These are phyloP conservation scores for Leptonema lineaticorne DNA, from an alignment of 1,140 invertebrate species.

Conservation along the genomic window DNA sequence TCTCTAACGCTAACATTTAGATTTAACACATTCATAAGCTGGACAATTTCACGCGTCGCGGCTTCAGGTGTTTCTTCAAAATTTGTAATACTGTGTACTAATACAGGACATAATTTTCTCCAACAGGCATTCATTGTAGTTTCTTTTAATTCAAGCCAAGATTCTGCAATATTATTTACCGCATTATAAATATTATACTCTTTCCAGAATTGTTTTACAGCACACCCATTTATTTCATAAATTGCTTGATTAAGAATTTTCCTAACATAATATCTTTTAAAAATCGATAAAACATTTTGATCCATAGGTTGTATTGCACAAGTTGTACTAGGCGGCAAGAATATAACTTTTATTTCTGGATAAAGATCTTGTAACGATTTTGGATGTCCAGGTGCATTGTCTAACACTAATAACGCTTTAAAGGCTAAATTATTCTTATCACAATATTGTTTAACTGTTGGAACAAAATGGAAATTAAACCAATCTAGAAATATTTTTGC, in stretches of 20 bases:
- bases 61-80: background rate
- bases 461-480: slow-evolving; percentile 43
- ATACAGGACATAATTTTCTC: slow-evolving; percentile 41
- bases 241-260: slow-evolving; percentile 36
- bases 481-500: slow-evolving; percentile 47
- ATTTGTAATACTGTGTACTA: background rate
- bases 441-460: slow-evolving; percentile 43
- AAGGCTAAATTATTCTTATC: slow-evolving; percentile 37
- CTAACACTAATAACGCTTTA: slow-evolving; percentile 44
- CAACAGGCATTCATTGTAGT: slow-evolving; percentile 34
- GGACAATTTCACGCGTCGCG: background rate
- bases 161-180: slow-evolving; percentile 37
- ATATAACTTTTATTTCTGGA: slow-evolving; percentile 40
- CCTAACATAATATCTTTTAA: slow-evolving; percentile 48
- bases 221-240: slow-evolving; percentile 2
- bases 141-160: slow-evolving; percentile 40
- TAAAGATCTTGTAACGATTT: slow-evolving; percentile 33
- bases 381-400: slow-evolving; percentile 45
- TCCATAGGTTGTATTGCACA: slow-evolving; percentile 47
- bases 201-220: slow-evolving; percentile 31
- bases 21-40: background rate
- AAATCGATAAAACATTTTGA: slow-evolving; percentile 46
- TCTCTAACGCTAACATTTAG: background rate
- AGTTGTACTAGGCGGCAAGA: slow-evolving; percentile 45
- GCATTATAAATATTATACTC: slow-evolving; percentile 37